phyloP scores from a whole-genome alignment of 1,140 invertebrate species.

The Formica selysi region DNA sequence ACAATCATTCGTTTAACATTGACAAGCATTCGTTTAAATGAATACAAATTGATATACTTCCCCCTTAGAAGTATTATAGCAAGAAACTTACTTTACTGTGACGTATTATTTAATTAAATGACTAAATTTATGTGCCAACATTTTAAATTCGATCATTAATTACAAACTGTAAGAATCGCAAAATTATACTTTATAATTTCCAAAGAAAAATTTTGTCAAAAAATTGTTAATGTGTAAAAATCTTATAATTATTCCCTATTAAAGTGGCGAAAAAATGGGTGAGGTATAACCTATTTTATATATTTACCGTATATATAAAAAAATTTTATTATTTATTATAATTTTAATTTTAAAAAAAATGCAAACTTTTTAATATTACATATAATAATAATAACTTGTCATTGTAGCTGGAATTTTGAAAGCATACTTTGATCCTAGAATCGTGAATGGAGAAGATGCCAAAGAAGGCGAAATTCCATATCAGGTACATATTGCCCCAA shows the following conservation, averaged over 20 bases:
- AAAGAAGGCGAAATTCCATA: constrained; percentile 74
- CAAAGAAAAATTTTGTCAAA: background rate
- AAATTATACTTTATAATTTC: background rate
- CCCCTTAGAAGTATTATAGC: background rate
- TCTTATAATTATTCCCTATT: background rate
- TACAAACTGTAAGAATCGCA: background rate
- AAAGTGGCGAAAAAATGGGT: background rate
- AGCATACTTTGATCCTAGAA: constrained; percentile 47
- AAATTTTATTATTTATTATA: background rate
- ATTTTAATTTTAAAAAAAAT: background rate
- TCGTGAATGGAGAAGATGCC: constrained; percentile 74
- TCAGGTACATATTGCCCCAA: constrained; percentile 67
- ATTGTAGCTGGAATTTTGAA: constrained; percentile 16
- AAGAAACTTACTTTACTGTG: background rate
- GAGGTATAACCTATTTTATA: too few relatives aligned
- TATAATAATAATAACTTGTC: background rate
- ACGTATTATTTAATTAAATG: background rate
- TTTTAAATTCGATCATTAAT: background rate
- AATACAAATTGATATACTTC: background rate
- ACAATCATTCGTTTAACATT: constrained; percentile 15
- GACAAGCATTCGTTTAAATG: background rate
- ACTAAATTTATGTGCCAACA: background rate
- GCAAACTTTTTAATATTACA: constrained; percentile 9
- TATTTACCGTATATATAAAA: too few relatives aligned
- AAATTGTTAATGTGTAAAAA: background rate